phyloP scores from a whole-genome alignment of 2,888 invertebrate species.

The Nymphalis c-album region DNA sequence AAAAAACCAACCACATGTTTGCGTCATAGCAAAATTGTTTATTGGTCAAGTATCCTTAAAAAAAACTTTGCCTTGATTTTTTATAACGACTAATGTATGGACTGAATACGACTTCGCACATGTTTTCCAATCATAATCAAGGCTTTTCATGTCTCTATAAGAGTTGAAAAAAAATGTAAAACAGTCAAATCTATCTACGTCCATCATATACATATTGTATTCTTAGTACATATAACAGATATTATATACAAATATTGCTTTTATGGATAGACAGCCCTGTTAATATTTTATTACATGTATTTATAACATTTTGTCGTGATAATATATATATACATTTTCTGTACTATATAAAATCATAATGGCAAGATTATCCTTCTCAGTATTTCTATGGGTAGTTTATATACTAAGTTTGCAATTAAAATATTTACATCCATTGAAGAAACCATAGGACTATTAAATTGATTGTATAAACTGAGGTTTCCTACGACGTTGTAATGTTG shows the following conservation, averaged over 20 bases:
- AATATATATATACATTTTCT: too few species aligned
- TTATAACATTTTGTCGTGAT: too few species aligned
- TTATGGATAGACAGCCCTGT: too few species aligned
- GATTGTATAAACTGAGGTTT: constrained; percentile 1
- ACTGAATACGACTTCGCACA: too few species aligned
- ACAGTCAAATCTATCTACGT: too few species aligned
- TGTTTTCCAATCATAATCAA: too few species aligned
- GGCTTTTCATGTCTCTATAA: too few species aligned
- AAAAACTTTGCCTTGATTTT: background rate
- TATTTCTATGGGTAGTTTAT: background rate
- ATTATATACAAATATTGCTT: too few species aligned
- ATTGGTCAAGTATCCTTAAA: background rate
- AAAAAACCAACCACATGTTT: background rate
- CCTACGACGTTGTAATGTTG: background rate
- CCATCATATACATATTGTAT: too few species aligned
- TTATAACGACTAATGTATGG: background rate
- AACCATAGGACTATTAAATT: background rate
- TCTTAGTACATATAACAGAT: too few species aligned
- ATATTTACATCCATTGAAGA: background rate
- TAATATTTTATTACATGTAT: too few species aligned
- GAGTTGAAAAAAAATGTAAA: too few species aligned
- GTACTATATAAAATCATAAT: background rate
- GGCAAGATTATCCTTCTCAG: background rate
- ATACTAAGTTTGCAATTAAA: background rate
- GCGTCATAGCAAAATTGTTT: background rate